Base-by-base conservation (phyloP, 2,113 vertebrate species). In the Antennarius striatus region DNA sequence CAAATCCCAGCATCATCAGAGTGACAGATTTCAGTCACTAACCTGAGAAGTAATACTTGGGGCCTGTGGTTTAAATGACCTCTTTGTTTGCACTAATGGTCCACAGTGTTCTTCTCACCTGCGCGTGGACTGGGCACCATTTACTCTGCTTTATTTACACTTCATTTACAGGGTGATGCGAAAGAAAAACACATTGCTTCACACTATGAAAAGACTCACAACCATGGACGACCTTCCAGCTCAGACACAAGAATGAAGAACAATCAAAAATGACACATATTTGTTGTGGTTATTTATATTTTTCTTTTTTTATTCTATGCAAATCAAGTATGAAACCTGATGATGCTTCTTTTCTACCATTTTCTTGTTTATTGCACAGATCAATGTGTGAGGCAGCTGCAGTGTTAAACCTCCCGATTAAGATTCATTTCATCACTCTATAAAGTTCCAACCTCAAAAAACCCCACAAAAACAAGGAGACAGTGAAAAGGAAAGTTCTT, bases 101-200 rank as follows among this genome's bases (percentile, higher is more conserved):
- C 64, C 71, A 57, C 36, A 9, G 51, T 39, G 14, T 68, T 46
- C 56, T 82, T 88, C 79, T 75, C 80, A 85, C 81, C 77, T 74
- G 32, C 40, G 64, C 77, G 86, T 73, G 56, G 69, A 54, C 71
- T 40, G 3, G 2, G 10, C 56, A 30, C 29, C 55, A 47, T 81
- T 84, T 85, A 75, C 64, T 32, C 30, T n/a, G 11, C 55, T 68
- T 12, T 83, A 42, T 90, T 88, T 85, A 53, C 67, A 68, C 81
- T 89, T 79, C 80, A 91, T 91, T 91, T 73, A 74, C 81, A 66
- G 63, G 77, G 59, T 65, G 70, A 54, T 70, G 88, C 70, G 74
- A 88, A 90, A 88, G 74, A 63, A 85, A 85, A 86, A 82, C 72
- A 79, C 75, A 59, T 63, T 50, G 60, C 57, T 67, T 80, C 28